These are phyloP conservation scores for Hydraecia micacea DNA, from an alignment of 2,888 invertebrate species.

Conservation along the genomic window DNA sequence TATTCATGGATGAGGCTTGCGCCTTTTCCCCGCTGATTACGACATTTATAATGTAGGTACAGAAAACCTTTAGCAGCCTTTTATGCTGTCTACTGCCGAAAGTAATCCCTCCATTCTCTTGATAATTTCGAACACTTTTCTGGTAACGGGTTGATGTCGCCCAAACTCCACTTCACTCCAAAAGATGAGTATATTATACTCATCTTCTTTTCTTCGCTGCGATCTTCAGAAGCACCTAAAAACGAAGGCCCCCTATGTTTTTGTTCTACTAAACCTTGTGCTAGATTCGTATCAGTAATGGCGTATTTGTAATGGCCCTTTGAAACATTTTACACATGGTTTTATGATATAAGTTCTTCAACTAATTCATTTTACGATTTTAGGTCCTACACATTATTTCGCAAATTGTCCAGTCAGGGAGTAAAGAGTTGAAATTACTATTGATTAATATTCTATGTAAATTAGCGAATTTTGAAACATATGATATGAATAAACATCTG, in stretches of 20 bases:
- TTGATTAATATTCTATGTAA: conserved; percentile 76
- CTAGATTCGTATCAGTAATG: conserved; percentile 17
- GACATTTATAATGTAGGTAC: background rate
- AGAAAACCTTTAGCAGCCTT: background rate
- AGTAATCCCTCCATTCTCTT: background rate
- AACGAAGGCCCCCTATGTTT: background rate
- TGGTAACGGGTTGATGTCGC: background rate
- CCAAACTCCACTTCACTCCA: no score
- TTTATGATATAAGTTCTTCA: conserved; percentile 15
- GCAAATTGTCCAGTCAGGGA: conserved; percentile 72
- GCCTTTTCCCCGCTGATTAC: background rate
- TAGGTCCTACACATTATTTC: conserved; percentile 79
- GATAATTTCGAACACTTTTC: background rate
- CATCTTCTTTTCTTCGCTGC: background rate
- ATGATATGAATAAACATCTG: conserved; percentile 67
- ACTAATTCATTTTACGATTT: conserved; percentile 55
- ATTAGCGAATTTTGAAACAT: conserved; percentile 66
- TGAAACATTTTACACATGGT: conserved; percentile 18
- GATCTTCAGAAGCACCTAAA: background rate
- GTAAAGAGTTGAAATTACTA: conserved; percentile 75
- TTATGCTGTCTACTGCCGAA: background rate
- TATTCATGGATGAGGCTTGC: background rate
- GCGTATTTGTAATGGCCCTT: conserved; percentile 23
- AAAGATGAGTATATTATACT: no score
- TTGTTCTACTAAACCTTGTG: conserved; percentile 28